These are phyloP conservation scores for Coelopa frigida DNA, from an alignment of 1,140 invertebrate species.

Conservation along the genomic window DNA sequence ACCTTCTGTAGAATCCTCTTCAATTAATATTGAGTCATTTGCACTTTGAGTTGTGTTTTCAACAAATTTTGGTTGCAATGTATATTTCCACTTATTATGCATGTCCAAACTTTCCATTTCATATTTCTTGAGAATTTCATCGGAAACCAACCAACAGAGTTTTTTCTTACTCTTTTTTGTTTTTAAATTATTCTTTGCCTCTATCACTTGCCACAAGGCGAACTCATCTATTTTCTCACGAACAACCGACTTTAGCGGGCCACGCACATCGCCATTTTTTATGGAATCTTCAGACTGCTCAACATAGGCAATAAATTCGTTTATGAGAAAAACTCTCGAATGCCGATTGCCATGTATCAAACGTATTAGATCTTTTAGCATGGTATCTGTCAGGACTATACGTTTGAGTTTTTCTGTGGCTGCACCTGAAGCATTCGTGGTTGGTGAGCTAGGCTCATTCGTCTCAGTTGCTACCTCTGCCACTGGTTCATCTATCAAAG, in stretches of 20 bases:
- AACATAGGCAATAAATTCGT: conserved; percentile 59
- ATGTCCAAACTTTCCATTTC: conserved; percentile 48
- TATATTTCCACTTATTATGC: conserved; percentile 53
- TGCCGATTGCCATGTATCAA: conserved; percentile 61
- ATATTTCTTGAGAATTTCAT: conserved; percentile 53
- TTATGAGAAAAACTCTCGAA: conserved; percentile 52
- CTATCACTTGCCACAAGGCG: conserved; percentile 53
- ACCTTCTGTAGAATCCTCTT: not conserved
- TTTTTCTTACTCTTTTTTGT: conserved; percentile 51
- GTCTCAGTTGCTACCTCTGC: conserved; percentile 5
- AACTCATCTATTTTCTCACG: conserved; percentile 53
- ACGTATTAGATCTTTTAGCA: conserved; percentile 58
- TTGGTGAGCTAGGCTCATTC: conserved; percentile 1
- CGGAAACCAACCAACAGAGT: conserved; percentile 60
- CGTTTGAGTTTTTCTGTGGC: conserved; percentile 30
- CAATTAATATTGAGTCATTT: not conserved
- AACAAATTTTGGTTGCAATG: conserved; percentile 38
- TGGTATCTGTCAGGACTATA: conserved; percentile 48
- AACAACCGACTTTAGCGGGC: conserved; percentile 42
- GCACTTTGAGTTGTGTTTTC: conserved; percentile 21
- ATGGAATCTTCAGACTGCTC: conserved; percentile 21
- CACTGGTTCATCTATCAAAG: conserved; percentile 25
- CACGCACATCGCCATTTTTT: conserved; percentile 11
- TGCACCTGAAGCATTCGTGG: conserved; percentile 6
- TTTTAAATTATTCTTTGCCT: conserved; percentile 44